Evolutionary conservation across 2,888 invertebrate genomes (phyloP).

Genomic region (Teleogryllus oceanicus): DNA sequence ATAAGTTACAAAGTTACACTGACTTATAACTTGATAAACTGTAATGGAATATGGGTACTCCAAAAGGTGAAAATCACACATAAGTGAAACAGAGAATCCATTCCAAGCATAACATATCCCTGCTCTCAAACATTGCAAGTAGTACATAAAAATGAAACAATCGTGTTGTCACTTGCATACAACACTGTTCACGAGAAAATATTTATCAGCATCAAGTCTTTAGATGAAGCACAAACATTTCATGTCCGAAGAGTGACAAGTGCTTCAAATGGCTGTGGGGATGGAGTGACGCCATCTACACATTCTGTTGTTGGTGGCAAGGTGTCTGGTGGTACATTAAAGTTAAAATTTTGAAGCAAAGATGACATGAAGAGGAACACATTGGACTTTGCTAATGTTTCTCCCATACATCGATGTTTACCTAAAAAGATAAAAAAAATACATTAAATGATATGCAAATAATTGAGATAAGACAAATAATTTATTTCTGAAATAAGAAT

Average conservation of each 20-base stretch:
- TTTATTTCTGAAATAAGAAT: neutral
- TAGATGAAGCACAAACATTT: slow-evolving; percentile 4
- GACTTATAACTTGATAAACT: too few relatives aligned
- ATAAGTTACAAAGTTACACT: too few relatives aligned
- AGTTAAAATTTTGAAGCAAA: slow-evolving; percentile 68
- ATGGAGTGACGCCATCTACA: slow-evolving; percentile 74
- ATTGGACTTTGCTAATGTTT: slow-evolving; percentile 71
- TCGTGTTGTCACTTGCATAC: too few relatives aligned
- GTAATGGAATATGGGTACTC: too few relatives aligned
- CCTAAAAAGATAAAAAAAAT: slow-evolving; percentile 43
- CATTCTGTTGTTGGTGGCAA: slow-evolving; percentile 62
- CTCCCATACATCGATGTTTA: slow-evolving; percentile 79
- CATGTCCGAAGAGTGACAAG: slow-evolving; percentile 54
- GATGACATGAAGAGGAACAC: slow-evolving; percentile 72
- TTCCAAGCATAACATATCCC: too few relatives aligned
- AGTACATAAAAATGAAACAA: too few relatives aligned
- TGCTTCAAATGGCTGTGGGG: slow-evolving; percentile 69
- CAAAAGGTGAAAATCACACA: too few relatives aligned
- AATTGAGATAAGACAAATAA: neutral
- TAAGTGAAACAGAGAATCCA: too few relatives aligned
- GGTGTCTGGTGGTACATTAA: slow-evolving; percentile 62
- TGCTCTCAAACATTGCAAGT: too few relatives aligned
- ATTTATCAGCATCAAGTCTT: too few relatives aligned
- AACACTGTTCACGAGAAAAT: too few relatives aligned
- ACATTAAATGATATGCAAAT: neutral